Conservation (phyloP, 1,140 invertebrate genomes). For the Belonocnema kinseyi region DNA sequence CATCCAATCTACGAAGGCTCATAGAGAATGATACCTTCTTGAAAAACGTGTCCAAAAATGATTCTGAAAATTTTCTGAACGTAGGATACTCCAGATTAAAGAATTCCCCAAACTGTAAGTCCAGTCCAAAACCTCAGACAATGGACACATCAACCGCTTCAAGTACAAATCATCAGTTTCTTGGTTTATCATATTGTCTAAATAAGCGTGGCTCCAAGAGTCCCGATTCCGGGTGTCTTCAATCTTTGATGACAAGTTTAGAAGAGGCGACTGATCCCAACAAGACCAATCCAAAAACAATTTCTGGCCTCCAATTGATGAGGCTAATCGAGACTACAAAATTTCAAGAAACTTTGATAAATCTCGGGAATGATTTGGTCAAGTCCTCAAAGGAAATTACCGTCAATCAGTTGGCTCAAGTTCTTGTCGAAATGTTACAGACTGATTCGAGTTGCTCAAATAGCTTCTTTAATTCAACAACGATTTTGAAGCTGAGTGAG, state of each 20-base stretch:
- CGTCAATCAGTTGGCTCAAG: neutral
- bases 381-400: neutral
- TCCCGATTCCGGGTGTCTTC: neutral
- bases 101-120: neutral
- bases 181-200: neutral
- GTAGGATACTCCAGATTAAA: neutral
- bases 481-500: neutral
- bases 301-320: neutral
- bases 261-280: neutral
- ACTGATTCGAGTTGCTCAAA: neutral
- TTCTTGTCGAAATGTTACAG: neutral
- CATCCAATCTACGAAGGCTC: neutral
- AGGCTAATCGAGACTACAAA: neutral
- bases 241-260: neutral
- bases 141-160: neutral
- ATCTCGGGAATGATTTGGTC: neutral
- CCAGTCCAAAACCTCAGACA: neutral
- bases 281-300: neutral
- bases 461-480: neutral
- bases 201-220: neutral
- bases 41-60: neutral
- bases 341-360: neutral
- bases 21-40: neutral
- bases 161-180: no score
- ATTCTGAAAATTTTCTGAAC: neutral